phyloP scores from a whole-genome alignment of 1,140 invertebrate species.

The Zelostemma sp. region DNA sequence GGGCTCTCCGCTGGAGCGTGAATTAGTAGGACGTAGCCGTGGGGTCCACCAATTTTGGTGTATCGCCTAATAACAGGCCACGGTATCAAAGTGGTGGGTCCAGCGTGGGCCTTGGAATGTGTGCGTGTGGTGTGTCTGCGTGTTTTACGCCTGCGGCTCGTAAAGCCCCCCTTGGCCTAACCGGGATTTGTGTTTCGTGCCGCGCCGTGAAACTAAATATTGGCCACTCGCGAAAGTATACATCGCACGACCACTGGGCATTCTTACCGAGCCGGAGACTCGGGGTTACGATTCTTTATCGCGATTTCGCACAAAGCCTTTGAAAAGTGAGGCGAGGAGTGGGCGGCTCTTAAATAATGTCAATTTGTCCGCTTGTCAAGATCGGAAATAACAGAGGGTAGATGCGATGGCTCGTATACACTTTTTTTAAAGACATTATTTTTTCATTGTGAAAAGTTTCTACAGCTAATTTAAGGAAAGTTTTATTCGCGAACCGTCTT shows the following conservation, averaged over 20 bases:
- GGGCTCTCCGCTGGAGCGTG: slow-evolving; percentile 30
- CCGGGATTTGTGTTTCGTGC: slow-evolving; percentile 8
- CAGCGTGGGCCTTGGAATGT: neutral
- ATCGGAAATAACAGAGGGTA: no score
- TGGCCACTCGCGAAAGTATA: slow-evolving; percentile 11
- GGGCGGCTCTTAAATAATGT: slow-evolving; percentile 1
- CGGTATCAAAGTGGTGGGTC: slow-evolving; percentile 12
- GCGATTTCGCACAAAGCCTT: neutral
- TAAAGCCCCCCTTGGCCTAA: slow-evolving; percentile 8
- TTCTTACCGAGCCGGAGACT: neutral
- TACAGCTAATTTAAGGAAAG: no score
- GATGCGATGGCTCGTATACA: no score
- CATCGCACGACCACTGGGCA: neutral
- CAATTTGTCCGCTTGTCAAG: slow-evolving; percentile 4
- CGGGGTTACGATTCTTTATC: neutral
- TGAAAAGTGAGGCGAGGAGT: neutral
- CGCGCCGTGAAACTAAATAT: slow-evolving; percentile 13
- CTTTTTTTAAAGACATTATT: no score
- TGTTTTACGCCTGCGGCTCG: slow-evolving; percentile 4
- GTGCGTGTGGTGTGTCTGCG: slow-evolving; percentile 3
- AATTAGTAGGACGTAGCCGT: slow-evolving; percentile 25
- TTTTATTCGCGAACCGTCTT: no score
- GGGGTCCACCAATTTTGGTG: slow-evolving; percentile 60
- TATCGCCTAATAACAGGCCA: slow-evolving; percentile 64
- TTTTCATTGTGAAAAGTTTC: no score